phyloP scores from a whole-genome alignment of 2,113 vertebrate genomes.

The Urocitellus parryii region DNA sequence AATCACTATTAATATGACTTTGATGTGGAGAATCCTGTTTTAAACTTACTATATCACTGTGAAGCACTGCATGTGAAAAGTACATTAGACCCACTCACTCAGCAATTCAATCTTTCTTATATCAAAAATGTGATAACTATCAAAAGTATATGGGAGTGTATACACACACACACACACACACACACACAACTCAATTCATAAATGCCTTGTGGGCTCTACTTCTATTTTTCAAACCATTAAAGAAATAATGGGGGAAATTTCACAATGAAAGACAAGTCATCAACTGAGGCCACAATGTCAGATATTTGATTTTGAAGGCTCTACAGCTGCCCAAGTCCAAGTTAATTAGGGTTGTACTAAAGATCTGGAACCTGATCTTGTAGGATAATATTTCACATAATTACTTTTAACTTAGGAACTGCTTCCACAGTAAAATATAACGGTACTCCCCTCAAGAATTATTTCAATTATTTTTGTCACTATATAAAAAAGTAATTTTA shows the following conservation, averaged over 20 bases:
- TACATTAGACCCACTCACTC: background rate
- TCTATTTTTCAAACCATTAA: background rate
- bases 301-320: background rate
- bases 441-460: background rate
- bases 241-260: background rate
- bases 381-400: background rate
- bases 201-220: background rate
- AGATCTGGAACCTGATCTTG: background rate
- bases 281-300: background rate
- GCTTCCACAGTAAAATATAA: slow-evolving; percentile 33
- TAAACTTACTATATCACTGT: background rate
- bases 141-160: background rate
- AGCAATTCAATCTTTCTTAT: background rate
- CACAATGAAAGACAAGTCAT: background rate
- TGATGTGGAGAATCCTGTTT: background rate
- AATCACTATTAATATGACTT: background rate
- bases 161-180: background rate
- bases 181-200: background rate
- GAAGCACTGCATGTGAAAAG: background rate
- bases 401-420: slow-evolving; percentile 36
- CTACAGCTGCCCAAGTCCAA: background rate
- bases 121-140: background rate
- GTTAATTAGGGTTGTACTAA: background rate
- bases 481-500: background rate
- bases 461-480: background rate